Evolutionary conservation across 2,113 vertebrate genomes (phyloP).

Genomic region (Chaetops frenatus): DNA sequence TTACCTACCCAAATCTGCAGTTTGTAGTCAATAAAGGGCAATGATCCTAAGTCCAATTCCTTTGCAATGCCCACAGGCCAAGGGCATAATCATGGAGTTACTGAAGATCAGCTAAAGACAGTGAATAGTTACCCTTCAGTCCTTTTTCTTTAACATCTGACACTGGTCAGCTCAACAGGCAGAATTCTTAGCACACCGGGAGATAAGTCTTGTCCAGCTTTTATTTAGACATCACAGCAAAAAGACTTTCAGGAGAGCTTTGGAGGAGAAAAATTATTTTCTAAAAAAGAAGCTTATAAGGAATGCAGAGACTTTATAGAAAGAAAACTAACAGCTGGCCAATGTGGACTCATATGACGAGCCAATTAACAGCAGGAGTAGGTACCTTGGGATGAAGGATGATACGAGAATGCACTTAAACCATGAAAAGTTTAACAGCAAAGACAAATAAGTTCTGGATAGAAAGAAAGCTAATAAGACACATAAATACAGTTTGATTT

Average conservation of each 20-base stretch:
- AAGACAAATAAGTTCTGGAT: conserved; percentile 9
- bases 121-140: background rate
- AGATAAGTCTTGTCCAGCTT: background rate
- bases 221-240: background rate
- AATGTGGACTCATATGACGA: background rate
- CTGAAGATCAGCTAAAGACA: background rate
- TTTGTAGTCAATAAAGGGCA: background rate
- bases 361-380: conserved; percentile 42
- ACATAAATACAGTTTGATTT: conserved; percentile 21
- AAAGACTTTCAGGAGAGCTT: background rate
- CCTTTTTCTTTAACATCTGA: background rate
- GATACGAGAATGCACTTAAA: background rate
- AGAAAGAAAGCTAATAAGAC: background rate
- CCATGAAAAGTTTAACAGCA: background rate
- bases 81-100: background rate
- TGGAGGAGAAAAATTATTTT: background rate
- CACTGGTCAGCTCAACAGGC: background rate
- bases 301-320: background rate
- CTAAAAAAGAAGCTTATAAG: background rate
- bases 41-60: background rate
- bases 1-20: background rate
- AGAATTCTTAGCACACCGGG: conserved; percentile 5
- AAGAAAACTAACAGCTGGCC: conserved; percentile 24
- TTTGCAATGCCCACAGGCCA: background rate
- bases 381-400: background rate